Conservation (phyloP, 2,797 vertebrate genomes). For the Emydoidea blandingii region DNA sequence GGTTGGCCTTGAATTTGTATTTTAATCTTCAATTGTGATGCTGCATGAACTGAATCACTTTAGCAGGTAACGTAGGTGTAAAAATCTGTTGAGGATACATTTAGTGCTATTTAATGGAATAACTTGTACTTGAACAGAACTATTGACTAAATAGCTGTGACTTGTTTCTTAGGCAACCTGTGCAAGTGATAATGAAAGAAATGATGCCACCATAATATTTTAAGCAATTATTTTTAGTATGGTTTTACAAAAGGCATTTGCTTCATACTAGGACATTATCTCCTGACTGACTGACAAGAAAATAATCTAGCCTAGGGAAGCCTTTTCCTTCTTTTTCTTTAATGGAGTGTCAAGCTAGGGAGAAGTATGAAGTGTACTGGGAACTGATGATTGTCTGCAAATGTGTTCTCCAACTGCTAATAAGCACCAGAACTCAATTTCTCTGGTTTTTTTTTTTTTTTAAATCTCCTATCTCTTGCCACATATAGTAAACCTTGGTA, state of each 20-base stretch:
- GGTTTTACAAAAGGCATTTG: neutral
- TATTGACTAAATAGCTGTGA: neutral
- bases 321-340: neutral
- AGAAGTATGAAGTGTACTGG: neutral
- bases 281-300: neutral
- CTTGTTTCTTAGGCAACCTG: neutral
- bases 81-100: neutral
- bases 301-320: neutral
- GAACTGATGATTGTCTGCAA: neutral
- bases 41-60: neutral
- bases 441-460: neutral
- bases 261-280: neutral
- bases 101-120: neutral
- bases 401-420: neutral
- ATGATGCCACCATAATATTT: neutral
- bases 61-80: neutral
- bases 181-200: neutral
- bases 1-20: neutral
- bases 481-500: neutral
- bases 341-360: neutral
- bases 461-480: neutral
- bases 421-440: neutral
- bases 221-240: neutral
- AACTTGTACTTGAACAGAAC: neutral
- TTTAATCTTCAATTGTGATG: neutral